Percentiles rank a stretch among this genome's conserved stretches.
Evolutionary conservation across 1,140 invertebrate species (phyloP).

Genomic region (Zaprionus vittiger): DNA sequence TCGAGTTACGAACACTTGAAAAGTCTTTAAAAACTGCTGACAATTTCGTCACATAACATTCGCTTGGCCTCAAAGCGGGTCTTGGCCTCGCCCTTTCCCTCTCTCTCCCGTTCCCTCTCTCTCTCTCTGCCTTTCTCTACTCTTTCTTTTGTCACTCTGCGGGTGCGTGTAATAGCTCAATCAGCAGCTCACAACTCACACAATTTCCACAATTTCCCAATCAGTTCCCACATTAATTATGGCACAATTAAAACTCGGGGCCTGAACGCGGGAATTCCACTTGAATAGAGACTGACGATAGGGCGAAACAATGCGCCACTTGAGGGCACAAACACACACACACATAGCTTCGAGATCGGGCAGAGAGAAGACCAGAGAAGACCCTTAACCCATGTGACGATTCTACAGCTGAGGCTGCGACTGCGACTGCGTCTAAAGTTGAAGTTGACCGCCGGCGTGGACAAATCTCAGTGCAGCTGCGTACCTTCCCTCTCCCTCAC

Average conservation of each 20-base stretch:
- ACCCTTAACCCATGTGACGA: slow-evolving; percentile 4
- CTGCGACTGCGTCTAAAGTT: not conserved
- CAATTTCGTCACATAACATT: slow-evolving; percentile 6
- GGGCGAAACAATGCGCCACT: slow-evolving; percentile 64
- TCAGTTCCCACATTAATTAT: slow-evolving; percentile 79
- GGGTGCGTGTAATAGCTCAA: slow-evolving; percentile 65
- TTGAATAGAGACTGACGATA: slow-evolving; percentile 73
- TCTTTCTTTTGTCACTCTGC: slow-evolving; percentile 5
- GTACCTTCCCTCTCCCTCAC: not conserved
- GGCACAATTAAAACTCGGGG: slow-evolving; percentile 68
- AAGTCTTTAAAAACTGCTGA: slow-evolving; percentile 11
- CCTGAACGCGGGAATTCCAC: slow-evolving; percentile 63
- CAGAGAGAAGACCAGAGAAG: not conserved
- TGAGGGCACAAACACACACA: slow-evolving; percentile 25
- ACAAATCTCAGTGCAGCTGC: slow-evolving; percentile 66
- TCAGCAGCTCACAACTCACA: slow-evolving; percentile 43
- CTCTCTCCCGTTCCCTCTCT: not conserved
- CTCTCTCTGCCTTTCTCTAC: slow-evolving; percentile 4
- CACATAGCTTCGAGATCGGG: not conserved
- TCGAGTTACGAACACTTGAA: not conserved
- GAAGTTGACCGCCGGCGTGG: slow-evolving; percentile 71
- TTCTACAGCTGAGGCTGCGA: slow-evolving; percentile 7
- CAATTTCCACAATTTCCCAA: slow-evolving; percentile 41
- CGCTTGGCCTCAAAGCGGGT: slow-evolving; percentile 13
- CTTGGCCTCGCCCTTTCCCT: slow-evolving; percentile 12